Evolutionary conservation across 2,888 invertebrate genomes (phyloP), one percentile per base, ranked within the genome.

Genomic region (Theretra japonica): DNA sequence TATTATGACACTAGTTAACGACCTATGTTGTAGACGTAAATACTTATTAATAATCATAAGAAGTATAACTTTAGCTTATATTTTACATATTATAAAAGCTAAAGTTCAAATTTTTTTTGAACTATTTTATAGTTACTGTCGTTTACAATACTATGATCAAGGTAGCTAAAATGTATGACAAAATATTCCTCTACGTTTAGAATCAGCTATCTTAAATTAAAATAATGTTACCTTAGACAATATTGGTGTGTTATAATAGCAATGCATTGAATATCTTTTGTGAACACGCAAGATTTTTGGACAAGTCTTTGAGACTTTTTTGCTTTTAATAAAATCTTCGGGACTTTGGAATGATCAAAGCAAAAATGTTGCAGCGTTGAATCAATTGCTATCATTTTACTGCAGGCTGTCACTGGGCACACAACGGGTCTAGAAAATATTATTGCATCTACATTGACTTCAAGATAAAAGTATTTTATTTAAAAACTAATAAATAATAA

Each of bases 321-420:
- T 21, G 72, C 65, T 28, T 74, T 72, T 11, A 84, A 72, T n/a
- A 71, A 69, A 23, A 77, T 70, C 73, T 77, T 80, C 28, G 92
- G 91, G 0, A 94, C 85, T 81, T 94, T 94, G 1, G 95, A 90
- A 80, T 96, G 96, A 78, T 96, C 95, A 78, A 95, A 95, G 73
- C 93, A 86, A 75, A 95, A 95, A 81, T 96, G 95, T 62, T 92
- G 88, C 21, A 92, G 88, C 4, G 95, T 82, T 0, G 95, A 93
- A 48, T 94, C 93, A 65, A 94, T 88, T 0, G 95, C 95, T 6
- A 95, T 91, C 72, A 92, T 95, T 74, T 94, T 94, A 6, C 88
- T 87, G 77, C 95, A 96, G 25, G 90, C 86, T 3, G 90, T 78
- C 73, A 94, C 89, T 0, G 95, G 96, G 77, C 95, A 96, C 60